Conservation (phyloP, 2,797 vertebrate genomes). For the Trematomus bernacchii region DNA sequence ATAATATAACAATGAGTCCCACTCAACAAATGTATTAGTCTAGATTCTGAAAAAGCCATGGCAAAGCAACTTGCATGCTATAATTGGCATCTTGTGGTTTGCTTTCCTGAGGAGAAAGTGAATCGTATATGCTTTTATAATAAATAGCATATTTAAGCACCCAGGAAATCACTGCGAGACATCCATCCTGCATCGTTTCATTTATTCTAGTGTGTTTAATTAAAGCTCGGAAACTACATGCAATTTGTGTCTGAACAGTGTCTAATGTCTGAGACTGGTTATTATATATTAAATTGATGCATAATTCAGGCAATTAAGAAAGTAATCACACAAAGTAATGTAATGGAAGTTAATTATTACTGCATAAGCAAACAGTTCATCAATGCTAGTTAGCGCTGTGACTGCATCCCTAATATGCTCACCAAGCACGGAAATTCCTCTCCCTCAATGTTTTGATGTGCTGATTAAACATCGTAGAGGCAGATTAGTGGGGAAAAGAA, state of each 20-base stretch:
- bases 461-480: slow-evolving; percentile 88
- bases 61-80: slow-evolving; percentile 85
- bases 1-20: slow-evolving; percentile 89
- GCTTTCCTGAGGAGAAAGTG: slow-evolving; percentile 96
- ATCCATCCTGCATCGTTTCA: slow-evolving; percentile 98
- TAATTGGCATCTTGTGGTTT: slow-evolving; percentile 94
- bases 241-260: slow-evolving; percentile 99
- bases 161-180: slow-evolving; percentile 98
- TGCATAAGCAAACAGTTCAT: slow-evolving; percentile 99
- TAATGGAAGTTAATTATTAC: slow-evolving; percentile 99
- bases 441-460: slow-evolving; percentile 91
- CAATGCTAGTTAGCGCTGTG: slow-evolving; percentile 99
- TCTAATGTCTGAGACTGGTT: slow-evolving; percentile 99
- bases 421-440: slow-evolving; percentile 94
- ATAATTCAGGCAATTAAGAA: slow-evolving; percentile 99
- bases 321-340: slow-evolving; percentile 99
- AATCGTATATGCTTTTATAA: slow-evolving; percentile 98
- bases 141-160: slow-evolving; percentile 99
- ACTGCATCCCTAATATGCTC: slow-evolving; percentile 99
- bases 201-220: slow-evolving; percentile 99
- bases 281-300: slow-evolving; percentile 99
- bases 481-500: slow-evolving; percentile 80
- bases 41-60: slow-evolving; percentile 82
- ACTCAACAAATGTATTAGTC: slow-evolving; percentile 89
- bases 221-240: slow-evolving; percentile 97